Conservation (phyloP, 2,113 vertebrate genomes). For the Rafetus swinhoei region DNA sequence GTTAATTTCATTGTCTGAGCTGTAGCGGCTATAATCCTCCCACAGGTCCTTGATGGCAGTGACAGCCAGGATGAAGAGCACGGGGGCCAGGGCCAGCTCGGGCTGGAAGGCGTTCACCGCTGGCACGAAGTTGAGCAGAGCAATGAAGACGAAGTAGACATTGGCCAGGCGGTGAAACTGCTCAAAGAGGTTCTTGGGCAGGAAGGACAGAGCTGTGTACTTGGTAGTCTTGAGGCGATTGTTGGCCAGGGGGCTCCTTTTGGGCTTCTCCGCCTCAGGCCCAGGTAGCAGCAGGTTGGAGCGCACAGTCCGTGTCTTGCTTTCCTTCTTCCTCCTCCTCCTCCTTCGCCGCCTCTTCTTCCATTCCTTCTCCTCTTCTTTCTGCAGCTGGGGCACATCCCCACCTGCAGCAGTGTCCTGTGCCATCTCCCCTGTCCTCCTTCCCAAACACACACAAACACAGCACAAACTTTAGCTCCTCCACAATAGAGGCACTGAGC, state of each 20-base stretch:
- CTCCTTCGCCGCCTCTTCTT: constrained; percentile 77
- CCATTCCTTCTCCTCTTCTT: constrained; percentile 69
- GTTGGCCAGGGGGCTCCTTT: constrained; percentile 74
- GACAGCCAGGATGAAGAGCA: constrained; percentile 95
- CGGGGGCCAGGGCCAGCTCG: constrained; percentile 91
- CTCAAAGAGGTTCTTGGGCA: constrained; percentile 98
- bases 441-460: neutral
- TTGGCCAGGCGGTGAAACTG: constrained; percentile 97
- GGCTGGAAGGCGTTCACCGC: constrained; percentile 95
- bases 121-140: constrained; percentile 94
- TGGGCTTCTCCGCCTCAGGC: constrained; percentile 46
- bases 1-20: constrained; percentile 94
- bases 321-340: constrained; percentile 82
- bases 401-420: constrained; percentile 71
- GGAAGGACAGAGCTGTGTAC: constrained; percentile 93
- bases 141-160: constrained; percentile 97
- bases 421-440: constrained; percentile 75
- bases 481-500: neutral
- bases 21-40: constrained; percentile 96
- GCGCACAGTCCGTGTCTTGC: constrained; percentile 83
- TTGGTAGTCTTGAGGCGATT: constrained; percentile 97
- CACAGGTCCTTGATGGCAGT: constrained; percentile 97
- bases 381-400: constrained; percentile 74
- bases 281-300: constrained; percentile 81
- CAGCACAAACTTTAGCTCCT: neutral